Percentiles rank a stretch among this genome's conserved stretches.
These are phyloP conservation scores for Rhadina sibilatrix DNA, from an alignment of 2,113 vertebrate genomes.

Conservation along the genomic window DNA sequence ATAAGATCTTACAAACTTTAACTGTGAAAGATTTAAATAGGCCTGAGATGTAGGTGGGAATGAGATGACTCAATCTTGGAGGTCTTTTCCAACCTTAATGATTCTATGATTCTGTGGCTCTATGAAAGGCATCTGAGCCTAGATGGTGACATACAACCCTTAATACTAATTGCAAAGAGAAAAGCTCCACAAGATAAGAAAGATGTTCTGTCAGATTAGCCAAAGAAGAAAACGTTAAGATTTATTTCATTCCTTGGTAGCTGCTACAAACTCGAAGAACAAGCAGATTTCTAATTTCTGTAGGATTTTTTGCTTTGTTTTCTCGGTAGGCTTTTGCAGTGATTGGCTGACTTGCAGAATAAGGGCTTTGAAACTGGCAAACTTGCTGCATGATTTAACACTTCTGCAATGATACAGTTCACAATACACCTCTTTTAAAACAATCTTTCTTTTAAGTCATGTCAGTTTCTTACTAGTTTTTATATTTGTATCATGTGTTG, in stretches of 20 bases:
- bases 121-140: background rate
- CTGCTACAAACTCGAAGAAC: background rate
- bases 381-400: conserved; percentile 29
- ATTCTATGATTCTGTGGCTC: background rate
- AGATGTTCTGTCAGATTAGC: background rate
- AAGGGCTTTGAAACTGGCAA: conserved; percentile 1
- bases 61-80: background rate
- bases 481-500: background rate
- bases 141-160: background rate
- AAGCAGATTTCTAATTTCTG: background rate
- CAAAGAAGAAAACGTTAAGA: background rate
- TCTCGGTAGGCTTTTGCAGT: background rate
- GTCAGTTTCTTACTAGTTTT: background rate
- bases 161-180: background rate
- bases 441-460: background rate
- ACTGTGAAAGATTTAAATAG: background rate
- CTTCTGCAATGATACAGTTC: conserved; percentile 4
- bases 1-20: background rate
- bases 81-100: background rate
- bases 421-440: background rate
- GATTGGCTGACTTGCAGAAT: background rate
- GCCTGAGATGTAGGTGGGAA: background rate
- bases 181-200: background rate
- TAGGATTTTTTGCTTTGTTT: background rate
- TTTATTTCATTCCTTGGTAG: background rate